Evolutionary conservation across 2,888 invertebrate genomes (phyloP).

Genomic region (Spilarctia lutea): DNA sequence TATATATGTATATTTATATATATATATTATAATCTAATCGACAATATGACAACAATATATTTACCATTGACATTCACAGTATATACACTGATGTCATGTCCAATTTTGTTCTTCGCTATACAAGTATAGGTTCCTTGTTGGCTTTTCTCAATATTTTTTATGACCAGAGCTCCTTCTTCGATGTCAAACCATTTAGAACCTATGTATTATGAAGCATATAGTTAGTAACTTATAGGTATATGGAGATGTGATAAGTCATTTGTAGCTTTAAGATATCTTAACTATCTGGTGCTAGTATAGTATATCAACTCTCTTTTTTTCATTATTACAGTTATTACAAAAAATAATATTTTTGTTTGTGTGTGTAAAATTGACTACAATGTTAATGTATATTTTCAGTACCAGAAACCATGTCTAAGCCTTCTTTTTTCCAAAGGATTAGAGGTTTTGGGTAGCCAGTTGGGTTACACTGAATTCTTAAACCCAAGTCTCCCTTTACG

Average conservation of each 20-base stretch:
- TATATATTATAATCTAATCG: too few species aligned
- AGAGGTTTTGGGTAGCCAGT: conserved; percentile 63
- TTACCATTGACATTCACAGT: conserved; percentile 59
- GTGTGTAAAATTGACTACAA: too few species aligned
- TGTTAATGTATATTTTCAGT: conserved; percentile 7
- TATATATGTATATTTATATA: too few species aligned
- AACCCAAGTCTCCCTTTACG: conserved; percentile 54
- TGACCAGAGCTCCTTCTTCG: conserved; percentile 61
- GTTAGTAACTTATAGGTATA: not conserved
- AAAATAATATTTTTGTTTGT: not conserved
- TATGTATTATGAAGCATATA: conserved; percentile 26
- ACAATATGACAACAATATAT: not conserved
- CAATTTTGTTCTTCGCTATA: conserved; percentile 58
- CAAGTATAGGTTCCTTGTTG: conserved; percentile 60
- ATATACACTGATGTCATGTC: conserved; percentile 49
- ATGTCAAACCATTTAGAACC: conserved; percentile 61
- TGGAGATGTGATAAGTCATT: not conserved
- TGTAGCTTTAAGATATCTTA: not conserved
- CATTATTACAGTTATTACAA: too few species aligned
- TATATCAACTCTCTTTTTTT: not conserved
- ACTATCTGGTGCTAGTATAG: too few species aligned
- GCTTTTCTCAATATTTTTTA: conserved; percentile 55
- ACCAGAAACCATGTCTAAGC: conserved; percentile 58
- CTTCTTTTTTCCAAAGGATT: conserved; percentile 59
- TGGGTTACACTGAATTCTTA: conserved; percentile 60